These are phyloP conservation scores for Capitulum mitella DNA, from an alignment of 2,888 invertebrate species.

Conservation along the genomic window DNA sequence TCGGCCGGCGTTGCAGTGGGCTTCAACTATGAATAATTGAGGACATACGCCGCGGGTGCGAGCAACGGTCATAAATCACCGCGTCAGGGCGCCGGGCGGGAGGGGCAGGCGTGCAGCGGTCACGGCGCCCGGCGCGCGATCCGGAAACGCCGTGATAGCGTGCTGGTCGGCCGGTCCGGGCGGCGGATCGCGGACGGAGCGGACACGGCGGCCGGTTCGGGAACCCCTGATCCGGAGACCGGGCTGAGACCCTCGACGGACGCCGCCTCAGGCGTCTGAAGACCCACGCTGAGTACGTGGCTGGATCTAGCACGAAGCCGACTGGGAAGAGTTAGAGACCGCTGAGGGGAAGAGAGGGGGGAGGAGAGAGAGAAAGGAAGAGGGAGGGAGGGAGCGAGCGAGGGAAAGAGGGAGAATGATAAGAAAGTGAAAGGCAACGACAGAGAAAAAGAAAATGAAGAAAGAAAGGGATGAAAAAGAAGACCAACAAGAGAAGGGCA, in stretches of 20 bases:
- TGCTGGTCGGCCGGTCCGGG: too few species aligned
- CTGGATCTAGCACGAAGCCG: too few species aligned
- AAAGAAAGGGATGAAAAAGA: too few species aligned
- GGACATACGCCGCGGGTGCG: not conserved
- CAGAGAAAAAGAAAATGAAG: too few species aligned
- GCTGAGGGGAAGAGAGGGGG: not conserved
- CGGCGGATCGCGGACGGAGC: too few species aligned
- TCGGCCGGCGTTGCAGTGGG: not conserved
- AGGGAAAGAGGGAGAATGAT: not conserved
- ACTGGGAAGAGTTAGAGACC: not conserved
- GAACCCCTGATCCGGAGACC: too few species aligned
- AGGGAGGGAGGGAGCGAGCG: not conserved
- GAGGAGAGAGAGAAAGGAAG: not conserved
- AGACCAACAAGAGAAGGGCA: not conserved
- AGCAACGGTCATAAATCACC: not conserved
- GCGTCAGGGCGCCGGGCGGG: not conserved
- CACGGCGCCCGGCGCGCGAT: too few species aligned
- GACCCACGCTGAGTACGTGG: too few species aligned
- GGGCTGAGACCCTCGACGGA: too few species aligned
- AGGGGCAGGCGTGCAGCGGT: not conserved
- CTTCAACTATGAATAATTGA: slow-evolving; percentile 1
- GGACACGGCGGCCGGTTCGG: too few species aligned
- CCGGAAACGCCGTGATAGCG: too few species aligned
- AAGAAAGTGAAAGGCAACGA: not conserved
- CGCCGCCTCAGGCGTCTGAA: too few species aligned